These are phyloP conservation scores for Periparus ater DNA, from an alignment of 2,797 vertebrate species.

Conservation along the genomic window DNA sequence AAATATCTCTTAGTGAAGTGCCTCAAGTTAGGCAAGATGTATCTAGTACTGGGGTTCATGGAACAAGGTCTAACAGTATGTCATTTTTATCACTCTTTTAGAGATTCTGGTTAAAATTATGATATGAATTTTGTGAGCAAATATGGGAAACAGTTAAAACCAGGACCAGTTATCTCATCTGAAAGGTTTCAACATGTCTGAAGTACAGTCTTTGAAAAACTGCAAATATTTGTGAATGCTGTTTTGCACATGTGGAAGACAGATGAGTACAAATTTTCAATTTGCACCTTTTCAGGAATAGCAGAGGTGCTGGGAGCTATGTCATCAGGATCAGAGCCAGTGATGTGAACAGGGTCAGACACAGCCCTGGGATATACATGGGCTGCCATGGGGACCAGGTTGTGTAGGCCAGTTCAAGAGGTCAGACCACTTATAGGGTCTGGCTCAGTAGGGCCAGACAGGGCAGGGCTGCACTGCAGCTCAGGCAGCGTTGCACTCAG, in stretches of 20 bases:
- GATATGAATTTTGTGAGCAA: neutral
- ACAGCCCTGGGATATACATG: fast-evolving
- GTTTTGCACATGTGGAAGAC: neutral
- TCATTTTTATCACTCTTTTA: neutral
- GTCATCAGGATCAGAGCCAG: neutral
- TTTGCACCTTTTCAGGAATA: neutral
- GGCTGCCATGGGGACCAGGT: fast-evolving
- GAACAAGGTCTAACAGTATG: neutral
- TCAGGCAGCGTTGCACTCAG: neutral
- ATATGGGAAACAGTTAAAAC: neutral
- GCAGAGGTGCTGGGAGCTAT: neutral
- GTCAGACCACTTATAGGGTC: fast-evolving
- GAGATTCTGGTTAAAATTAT: neutral
- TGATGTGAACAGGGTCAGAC: neutral
- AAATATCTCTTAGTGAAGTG: neutral
- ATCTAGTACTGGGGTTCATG: neutral
- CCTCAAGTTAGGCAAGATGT: neutral
- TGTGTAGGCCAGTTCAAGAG: neutral
- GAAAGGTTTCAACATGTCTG: neutral
- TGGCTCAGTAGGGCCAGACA: neutral
- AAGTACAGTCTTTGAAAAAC: neutral
- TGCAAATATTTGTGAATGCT: neutral
- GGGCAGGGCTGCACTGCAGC: neutral
- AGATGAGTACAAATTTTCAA: neutral
- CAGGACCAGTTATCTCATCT: neutral